Evolutionary conservation across 2,797 vertebrate genomes (phyloP), one percentile per base, ranked within the genome.

Genomic region (Macroramphosus scolopax): DNA sequence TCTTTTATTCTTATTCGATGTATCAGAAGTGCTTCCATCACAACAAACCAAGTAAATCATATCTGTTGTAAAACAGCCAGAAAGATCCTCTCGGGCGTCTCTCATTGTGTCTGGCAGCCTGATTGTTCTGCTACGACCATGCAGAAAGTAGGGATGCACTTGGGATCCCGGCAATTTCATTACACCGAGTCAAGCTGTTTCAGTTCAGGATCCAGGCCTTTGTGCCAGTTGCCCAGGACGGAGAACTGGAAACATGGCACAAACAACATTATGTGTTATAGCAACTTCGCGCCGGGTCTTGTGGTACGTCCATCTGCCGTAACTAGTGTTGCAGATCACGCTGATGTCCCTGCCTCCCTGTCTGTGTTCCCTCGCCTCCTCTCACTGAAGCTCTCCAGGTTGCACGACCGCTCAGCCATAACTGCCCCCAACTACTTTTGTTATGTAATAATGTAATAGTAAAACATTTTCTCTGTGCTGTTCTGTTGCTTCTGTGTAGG

Each of bases 131-230:
- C 83, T 51, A 84, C 80, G 51, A 47, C 32, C 33, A 66, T 41
- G 71, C 65, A 63, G 63, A 67, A 54, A 75, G 47, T 40, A 64
- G 61, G n/a, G 63, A 60, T 44, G 48, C 70, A 48, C 56, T 60
- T 36, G 65, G 71, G 72, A 80, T 61, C 39, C 47, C 44, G 73
- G 68, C 72, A 52, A 68, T 80, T 79, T 72, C 67, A 77, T 75
- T 75, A 69, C 75, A 63, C 41, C 36, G 54, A 69, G 59, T 77
- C 82, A 81, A 81, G 70, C 82, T 81, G 82, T 67, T 81, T 67
- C 51, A 48, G 62, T 65, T 76, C 69, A 68, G 72, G 68, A 73
- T 75, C 75, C 73, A 82, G 70, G 72, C 70, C 69, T 70, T 68
- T 73, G 73, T 69, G 65, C 63, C 12, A 46, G 9, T 40, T 63